Conservation (phyloP, 2,113 vertebrate genomes). For the Merops nubicus region DNA sequence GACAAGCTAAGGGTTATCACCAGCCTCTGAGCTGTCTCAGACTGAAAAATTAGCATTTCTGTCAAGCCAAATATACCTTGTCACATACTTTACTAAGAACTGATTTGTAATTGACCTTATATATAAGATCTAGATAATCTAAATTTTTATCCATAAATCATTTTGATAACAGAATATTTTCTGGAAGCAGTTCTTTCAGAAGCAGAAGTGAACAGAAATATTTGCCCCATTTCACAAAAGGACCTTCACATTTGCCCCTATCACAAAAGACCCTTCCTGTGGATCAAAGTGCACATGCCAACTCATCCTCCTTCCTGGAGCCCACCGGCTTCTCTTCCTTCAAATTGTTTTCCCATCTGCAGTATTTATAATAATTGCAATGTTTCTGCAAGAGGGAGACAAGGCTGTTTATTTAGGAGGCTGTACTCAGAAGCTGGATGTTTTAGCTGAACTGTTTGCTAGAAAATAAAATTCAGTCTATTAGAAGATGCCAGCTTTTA, state of each 20-base stretch:
- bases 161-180: neutral
- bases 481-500: constrained; percentile 46
- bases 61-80: neutral
- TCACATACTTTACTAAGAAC: neutral
- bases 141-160: neutral
- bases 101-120: neutral
- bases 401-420: constrained; percentile 31
- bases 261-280: neutral
- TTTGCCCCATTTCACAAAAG: neutral
- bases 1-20: neutral
- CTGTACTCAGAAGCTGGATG: constrained; percentile 9
- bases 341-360: constrained; percentile 11
- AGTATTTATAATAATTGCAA: constrained; percentile 19
- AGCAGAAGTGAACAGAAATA: neutral
- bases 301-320: neutral
- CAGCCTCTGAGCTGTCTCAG: neutral
- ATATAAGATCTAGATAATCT: neutral
- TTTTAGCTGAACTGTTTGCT: neutral
- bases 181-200: neutral
- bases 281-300: neutral
- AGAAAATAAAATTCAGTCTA: constrained; percentile 5
- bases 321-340: neutral
- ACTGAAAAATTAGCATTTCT: neutral
- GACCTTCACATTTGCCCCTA: neutral
- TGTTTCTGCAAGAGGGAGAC: neutral